These are phyloP conservation scores for Cataglyphis livida DNA, from an alignment of 2,888 invertebrate species.

Conservation along the genomic window DNA sequence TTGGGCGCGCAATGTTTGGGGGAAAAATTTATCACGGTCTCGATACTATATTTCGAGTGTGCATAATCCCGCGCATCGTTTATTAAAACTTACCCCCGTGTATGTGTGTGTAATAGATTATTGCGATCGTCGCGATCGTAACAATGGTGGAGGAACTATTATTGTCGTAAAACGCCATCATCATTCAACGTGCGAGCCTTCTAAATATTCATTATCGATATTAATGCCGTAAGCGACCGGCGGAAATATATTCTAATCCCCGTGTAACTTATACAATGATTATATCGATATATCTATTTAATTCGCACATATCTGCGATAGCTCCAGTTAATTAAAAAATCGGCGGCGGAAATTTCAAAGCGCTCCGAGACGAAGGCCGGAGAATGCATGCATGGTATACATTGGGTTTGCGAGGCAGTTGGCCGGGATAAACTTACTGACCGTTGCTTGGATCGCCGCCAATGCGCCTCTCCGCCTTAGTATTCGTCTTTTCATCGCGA, in stretches of 20 bases:
- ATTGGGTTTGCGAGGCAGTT: constrained; percentile 62
- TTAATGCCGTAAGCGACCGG: not conserved
- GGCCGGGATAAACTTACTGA: constrained; percentile 71
- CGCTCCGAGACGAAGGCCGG: constrained; percentile 38
- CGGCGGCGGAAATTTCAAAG: constrained; percentile 59
- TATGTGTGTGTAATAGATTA: not conserved
- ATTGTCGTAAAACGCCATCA: constrained; percentile 41
- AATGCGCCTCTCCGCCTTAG: constrained; percentile 78
- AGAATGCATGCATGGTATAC: constrained; percentile 57
- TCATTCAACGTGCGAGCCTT: constrained; percentile 34
- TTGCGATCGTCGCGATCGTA: constrained; percentile 46
- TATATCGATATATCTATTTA: not conserved
- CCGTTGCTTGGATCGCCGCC: constrained; percentile 75
- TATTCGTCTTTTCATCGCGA: constrained; percentile 82
- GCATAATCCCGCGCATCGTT: constrained; percentile 53
- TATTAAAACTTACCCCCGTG: constrained; percentile 60
- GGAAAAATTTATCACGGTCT: constrained; percentile 69
- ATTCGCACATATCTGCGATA: not conserved
- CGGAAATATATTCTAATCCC: not conserved
- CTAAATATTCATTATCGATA: not conserved
- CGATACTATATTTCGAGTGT: constrained; percentile 63
- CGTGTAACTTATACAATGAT: not conserved
- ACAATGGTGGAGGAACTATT: constrained; percentile 39
- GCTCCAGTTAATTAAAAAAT: constrained; percentile 34
- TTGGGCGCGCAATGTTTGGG: constrained; percentile 13